Conservation (phyloP, 2,113 vertebrate genomes). For the Carettochelys insculpta region DNA sequence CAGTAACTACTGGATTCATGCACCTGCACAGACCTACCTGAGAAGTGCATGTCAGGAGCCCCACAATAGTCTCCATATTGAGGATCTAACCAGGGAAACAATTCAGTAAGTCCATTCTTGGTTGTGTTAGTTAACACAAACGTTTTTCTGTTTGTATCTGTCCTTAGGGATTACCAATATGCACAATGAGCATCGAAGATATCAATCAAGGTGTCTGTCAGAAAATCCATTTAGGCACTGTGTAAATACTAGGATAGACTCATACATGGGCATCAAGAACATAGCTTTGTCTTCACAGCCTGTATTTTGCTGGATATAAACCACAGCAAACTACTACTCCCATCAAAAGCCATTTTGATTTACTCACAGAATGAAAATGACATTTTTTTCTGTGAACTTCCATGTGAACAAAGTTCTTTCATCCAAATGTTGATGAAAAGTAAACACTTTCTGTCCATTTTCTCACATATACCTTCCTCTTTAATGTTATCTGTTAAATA, state of each 20-base stretch:
- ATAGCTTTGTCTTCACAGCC: not conserved
- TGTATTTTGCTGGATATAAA: not conserved
- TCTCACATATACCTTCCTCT: not conserved
- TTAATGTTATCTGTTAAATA: not conserved
- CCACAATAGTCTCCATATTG: not conserved
- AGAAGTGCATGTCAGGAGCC: not conserved
- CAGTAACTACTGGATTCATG: not conserved
- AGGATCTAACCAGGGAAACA: not conserved
- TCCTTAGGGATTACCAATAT: not conserved
- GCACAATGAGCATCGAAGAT: not conserved
- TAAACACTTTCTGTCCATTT: not conserved
- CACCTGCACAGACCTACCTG: fast-evolving
- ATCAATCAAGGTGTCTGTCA: not conserved
- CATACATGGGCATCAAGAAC: not conserved
- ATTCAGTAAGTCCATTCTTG: not conserved
- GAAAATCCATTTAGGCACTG: not conserved
- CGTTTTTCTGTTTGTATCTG: not conserved
- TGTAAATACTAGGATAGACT: not conserved
- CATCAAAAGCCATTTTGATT: not conserved
- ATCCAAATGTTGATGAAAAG: not conserved
- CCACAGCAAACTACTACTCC: not conserved
- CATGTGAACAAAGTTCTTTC: not conserved
- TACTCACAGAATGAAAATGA: not conserved
- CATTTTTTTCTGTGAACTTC: not conserved
- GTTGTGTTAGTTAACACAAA: fast-evolving